These are phyloP conservation scores for Cyprinodon diabolis DNA, from an alignment of 2,797 vertebrate genomes.

Conservation along the genomic window DNA sequence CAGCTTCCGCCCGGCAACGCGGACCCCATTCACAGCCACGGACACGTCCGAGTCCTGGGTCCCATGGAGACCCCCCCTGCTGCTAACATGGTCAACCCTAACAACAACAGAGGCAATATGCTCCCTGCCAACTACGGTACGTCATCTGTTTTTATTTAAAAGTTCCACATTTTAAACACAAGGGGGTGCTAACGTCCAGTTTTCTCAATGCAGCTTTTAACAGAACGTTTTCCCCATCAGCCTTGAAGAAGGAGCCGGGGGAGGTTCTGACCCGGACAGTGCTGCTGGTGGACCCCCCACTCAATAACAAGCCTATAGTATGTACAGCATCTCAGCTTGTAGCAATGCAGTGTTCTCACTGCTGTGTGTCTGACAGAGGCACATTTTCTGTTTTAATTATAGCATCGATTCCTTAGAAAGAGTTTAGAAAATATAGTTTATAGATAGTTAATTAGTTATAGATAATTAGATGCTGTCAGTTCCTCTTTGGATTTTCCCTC, in stretches of 20 bases:
- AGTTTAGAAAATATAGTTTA: too few species aligned
- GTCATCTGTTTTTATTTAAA: not conserved
- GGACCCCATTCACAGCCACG: not conserved
- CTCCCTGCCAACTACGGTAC: slow-evolving; percentile 20
- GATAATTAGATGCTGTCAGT: too few species aligned
- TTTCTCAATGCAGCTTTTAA: not conserved
- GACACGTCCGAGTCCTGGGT: not conserved
- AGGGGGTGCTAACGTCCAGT: fast-evolving
- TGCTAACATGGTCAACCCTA: slow-evolving; percentile 4
- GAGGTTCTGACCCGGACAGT: slow-evolving; percentile 23
- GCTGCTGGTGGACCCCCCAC: slow-evolving; percentile 56
- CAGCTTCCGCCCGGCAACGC: slow-evolving; percentile 34
- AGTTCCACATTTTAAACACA: not conserved
- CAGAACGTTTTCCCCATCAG: slow-evolving; percentile 20
- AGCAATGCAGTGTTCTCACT: not conserved
- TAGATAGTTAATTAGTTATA: too few species aligned
- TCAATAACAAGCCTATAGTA: slow-evolving; percentile 58
- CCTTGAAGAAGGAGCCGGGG: slow-evolving; percentile 22
- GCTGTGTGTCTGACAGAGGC: too few species aligned
- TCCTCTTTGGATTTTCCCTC: too few species aligned
- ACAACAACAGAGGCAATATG: slow-evolving; percentile 5
- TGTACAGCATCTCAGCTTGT: not conserved
- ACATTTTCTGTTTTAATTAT: too few species aligned
- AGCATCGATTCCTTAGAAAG: too few species aligned
- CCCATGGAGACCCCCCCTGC: slow-evolving; percentile 13